Base-by-base conservation (phyloP, 2,888 invertebrate genomes). In the Flexamia atlantica region DNA sequence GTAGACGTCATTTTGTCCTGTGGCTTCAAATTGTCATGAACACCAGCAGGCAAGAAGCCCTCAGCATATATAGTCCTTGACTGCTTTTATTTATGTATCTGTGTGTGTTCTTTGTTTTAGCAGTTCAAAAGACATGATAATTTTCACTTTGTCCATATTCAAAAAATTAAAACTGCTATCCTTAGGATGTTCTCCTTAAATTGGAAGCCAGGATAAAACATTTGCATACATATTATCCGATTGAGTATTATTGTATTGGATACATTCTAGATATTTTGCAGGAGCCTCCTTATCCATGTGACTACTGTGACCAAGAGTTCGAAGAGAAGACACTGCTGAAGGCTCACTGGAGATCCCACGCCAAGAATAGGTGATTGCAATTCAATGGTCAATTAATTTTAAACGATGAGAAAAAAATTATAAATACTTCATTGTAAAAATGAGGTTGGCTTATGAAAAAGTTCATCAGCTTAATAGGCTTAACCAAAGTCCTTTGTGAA, bases 241-340 rank as follows among this genome's bases (percentile, higher is more conserved):
- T n/a, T n/a, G n/a, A n/a, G n/a, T n/a, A n/a, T n/a, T n/a, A n/a
- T n/a, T n/a, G n/a, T n/a, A n/a, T n/a, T n/a, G n/a, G n/a, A n/a
- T n/a, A n/a, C n/a, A n/a, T n/a, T n/a, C n/a, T 50, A 14, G 17
- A 23, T 23, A 4, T 64, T 3, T 74, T 82, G 4, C 40, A 86
- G 86, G 87, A 86, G 30, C 85, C 86, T 0, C 86, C 87, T 17
- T 88, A 86, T 83, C 87, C 87, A 2, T 88, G 88, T 76, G 87
- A 87, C 70, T 87, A 86, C 70, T 88, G 88, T 82, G 86, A 86
- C 12, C 85, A 86, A 68, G 76, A 84, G 23, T 86, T 87, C 64
- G 85, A 86, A 17, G 86, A 87, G 50, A 86, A 87, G 79, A 85
- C 85, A 25, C 83, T 86, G 28, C 82, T 88, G 60, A 87, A 87